Base-by-base conservation (phyloP, 2,888 invertebrate genomes). In the Anthophora plumipes region DNA sequence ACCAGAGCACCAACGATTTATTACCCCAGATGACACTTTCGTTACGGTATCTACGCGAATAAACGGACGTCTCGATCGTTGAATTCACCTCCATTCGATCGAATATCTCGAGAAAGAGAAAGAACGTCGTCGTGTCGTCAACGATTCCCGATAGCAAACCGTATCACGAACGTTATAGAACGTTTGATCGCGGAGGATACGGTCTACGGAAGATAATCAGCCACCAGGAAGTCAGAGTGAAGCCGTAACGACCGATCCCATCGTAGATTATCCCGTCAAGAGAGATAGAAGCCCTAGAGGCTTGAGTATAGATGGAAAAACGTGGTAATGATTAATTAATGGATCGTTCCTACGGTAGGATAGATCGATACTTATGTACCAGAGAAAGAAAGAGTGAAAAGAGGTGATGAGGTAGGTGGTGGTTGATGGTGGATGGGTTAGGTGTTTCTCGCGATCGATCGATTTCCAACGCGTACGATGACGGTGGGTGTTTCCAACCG, bases 221-320 rank as follows among this genome's bases (percentile, higher is more conserved):
- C 54, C 71, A 69, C 69, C 68, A 76, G 82, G 76, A 76, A 82
- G 80, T 69, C 76, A 11, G 22, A 31, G 59, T 55, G 68, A 46
- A 54, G 66, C 57, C 48, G 66, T 80, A 78, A 79, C 68, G 73
- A 78, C 54, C 79, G 80, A 79, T 80, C 59, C 59, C 73, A 50
- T 80, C 73, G 79, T 73, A 79, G 80, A 80, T 80, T 79, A 80
- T 78, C 64, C 72, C 68, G 64, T 73, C 64, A 79, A 59, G 50
- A 31, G 25, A 48, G n/a, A n/a, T n/a, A n/a, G n/a, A n/a, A n/a
- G 6, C 46, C 57, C 61, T n/a, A 41, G 67, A 52, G 77, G 79
- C 60, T 48, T 52, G 50, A 43, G n/a, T 7, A 14, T 7, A 12
- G 37, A 9, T 11, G 52, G n/a, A 9, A 39, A 63, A 46, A 59